Conservation (phyloP, 2,113 vertebrate species). For the Petrocephalus microphthalmus region DNA sequence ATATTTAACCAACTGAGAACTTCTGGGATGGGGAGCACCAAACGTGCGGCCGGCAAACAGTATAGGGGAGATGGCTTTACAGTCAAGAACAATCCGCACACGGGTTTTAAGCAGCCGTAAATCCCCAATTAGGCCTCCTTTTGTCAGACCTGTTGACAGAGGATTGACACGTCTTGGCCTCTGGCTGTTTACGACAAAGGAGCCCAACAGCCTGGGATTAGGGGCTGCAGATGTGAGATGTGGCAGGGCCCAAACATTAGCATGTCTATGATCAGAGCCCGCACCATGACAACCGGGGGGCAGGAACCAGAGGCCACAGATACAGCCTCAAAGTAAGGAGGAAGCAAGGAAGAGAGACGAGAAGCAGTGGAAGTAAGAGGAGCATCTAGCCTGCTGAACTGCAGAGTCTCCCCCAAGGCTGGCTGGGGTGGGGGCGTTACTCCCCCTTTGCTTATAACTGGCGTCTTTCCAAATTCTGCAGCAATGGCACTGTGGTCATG, state of each 20-base stretch:
- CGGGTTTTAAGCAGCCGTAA: background rate
- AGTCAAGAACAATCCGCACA: background rate
- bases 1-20: background rate
- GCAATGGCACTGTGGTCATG: background rate
- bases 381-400: background rate
- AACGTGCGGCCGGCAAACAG: background rate
- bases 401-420: no score
- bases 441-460: background rate
- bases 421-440: background rate
- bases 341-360: background rate
- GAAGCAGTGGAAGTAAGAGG: background rate
- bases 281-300: background rate
- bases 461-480: background rate
- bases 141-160: slow-evolving; percentile 1
- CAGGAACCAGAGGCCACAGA: background rate
- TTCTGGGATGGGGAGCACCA: background rate
- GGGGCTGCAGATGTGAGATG: slow-evolving; percentile 7
- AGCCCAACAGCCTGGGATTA: background rate
- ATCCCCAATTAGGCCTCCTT: slow-evolving; percentile 1
- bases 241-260: background rate
- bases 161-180: slow-evolving; percentile 7
- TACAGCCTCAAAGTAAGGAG: background rate
- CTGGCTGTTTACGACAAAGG: background rate
- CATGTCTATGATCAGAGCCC: background rate
- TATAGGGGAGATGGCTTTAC: background rate